Evolutionary conservation across 2,888 invertebrate genomes (phyloP), one percentile per base, ranked within the genome.

Genomic region (Pyrrhosoma nymphula): DNA sequence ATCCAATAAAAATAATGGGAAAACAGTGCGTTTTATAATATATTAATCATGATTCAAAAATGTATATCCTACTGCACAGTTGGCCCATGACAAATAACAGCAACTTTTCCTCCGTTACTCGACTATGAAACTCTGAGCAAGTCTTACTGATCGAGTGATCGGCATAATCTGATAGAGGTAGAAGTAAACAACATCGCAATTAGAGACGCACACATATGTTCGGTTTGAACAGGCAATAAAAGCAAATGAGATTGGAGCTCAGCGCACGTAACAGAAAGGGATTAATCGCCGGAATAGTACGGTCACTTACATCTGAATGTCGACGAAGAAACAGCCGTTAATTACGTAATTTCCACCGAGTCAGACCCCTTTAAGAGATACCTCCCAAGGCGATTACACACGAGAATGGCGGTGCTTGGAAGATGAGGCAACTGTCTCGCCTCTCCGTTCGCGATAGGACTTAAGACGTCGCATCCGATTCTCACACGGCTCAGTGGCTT

Each of bases 341-440:
- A 93, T 93, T 93, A 75, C 69, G 69, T 93, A 93, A 93, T 93
- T 93, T 55, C 75, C 18, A 69, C 35, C 69, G 39, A 93, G 93
- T 93, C 93, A 47, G 47, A 20, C 93, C 93, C 69, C 20, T 69
- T 47, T 55, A 26, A n/a, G 93, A 93, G 93, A 93, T n/a, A 47
- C 93, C 93, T 93, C 93, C 63, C 69, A 75, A 93, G 69, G 69
- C 93, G 93, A 93, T 93, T 93, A 93, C 56, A n/a, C 47, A 16
- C 47, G 39, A 93, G 93, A 93, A 93, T 93, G 69, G 47, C 47
- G 69, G 63, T 93, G 69, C 93, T 93, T 47, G 39, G 91, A n/a
- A 26, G 60, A 60, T 63, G n/a, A 47, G 56, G 93, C 69, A 75
- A 69, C 93, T 93, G 93, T 63, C 91, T 30, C 91, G 26, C 39